Evolutionary conservation across 1,140 invertebrate species (phyloP).

Genomic region (Archivesica marissinica): DNA sequence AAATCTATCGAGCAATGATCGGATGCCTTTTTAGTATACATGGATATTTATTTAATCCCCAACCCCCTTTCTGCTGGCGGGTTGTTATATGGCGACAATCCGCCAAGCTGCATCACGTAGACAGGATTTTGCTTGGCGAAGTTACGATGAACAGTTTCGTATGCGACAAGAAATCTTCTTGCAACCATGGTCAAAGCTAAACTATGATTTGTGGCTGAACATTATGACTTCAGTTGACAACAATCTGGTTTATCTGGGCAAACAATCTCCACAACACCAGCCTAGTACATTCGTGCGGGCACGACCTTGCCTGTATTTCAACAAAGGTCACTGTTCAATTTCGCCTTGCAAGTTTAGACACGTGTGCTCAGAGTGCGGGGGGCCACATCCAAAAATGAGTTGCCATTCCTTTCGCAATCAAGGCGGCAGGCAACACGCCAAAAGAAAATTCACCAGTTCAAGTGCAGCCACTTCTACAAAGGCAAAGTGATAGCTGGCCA

Average conservation of each 20-base stretch:
- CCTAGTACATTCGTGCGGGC: not conserved
- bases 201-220: slow-evolving; percentile 1
- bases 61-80: no score
- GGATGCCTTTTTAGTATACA: not conserved
- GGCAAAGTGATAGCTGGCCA: not conserved
- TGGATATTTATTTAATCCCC: not conserved
- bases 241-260: no score
- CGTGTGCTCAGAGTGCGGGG: not conserved
- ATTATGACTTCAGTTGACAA: not conserved
- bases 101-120: no score
- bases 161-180: not conserved
- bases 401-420: slow-evolving; percentile 1
- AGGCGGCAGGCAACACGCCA: no score
- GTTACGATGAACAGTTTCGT: no score
- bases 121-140: no score
- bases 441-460: no score
- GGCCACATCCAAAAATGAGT: not conserved
- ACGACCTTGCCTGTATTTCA: not conserved
- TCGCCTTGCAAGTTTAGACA: not conserved
- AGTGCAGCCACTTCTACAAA: no score
- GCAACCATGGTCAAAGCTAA: not conserved
- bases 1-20: not conserved
- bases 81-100: no score
- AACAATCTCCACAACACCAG: no score
- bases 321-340: not conserved